Evolutionary conservation across 2,113 vertebrate genomes (phyloP).

Genomic region (Euleptes europaea): DNA sequence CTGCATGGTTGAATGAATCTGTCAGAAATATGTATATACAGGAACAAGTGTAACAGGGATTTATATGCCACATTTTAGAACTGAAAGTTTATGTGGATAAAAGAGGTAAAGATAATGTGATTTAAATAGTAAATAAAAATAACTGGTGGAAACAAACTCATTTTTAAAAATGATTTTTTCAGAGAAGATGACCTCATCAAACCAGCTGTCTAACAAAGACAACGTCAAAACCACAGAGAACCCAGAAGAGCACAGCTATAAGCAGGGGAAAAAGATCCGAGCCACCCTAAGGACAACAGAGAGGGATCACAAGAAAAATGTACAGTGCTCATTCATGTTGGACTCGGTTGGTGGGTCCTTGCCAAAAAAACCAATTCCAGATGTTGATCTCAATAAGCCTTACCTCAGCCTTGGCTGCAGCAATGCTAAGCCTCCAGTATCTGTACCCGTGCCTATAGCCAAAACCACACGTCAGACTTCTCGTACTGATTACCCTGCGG

Average conservation of each 20-base stretch:
- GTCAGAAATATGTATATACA: background rate
- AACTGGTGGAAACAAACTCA: constrained; percentile 1
- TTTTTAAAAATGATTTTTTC: constrained; percentile 50
- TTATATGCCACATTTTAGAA: background rate
- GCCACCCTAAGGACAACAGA: constrained; percentile 86
- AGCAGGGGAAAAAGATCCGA: constrained; percentile 89
- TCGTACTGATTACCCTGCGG: constrained; percentile 93
- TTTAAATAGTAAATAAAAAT: background rate
- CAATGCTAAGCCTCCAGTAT: constrained; percentile 89
- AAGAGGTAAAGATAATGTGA: background rate
- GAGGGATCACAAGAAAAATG: constrained; percentile 92
- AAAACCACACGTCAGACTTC: constrained; percentile 95
- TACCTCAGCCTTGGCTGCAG: constrained; percentile 97
- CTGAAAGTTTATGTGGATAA: background rate
- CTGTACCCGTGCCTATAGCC: constrained; percentile 87
- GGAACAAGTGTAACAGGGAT: background rate
- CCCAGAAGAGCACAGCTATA: constrained; percentile 86
- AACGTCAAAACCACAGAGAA: constrained; percentile 74
- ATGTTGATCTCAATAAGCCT: constrained; percentile 95
- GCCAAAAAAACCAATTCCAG: constrained; percentile 86
- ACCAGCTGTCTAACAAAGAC: constrained; percentile 78
- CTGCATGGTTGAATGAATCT: background rate
- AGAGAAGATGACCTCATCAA: constrained; percentile 78
- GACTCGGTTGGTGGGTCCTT: constrained; percentile 82
- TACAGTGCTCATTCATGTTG: constrained; percentile 92